phyloP scores from a whole-genome alignment of 2,888 invertebrate species.

The Ischnura elegans region DNA sequence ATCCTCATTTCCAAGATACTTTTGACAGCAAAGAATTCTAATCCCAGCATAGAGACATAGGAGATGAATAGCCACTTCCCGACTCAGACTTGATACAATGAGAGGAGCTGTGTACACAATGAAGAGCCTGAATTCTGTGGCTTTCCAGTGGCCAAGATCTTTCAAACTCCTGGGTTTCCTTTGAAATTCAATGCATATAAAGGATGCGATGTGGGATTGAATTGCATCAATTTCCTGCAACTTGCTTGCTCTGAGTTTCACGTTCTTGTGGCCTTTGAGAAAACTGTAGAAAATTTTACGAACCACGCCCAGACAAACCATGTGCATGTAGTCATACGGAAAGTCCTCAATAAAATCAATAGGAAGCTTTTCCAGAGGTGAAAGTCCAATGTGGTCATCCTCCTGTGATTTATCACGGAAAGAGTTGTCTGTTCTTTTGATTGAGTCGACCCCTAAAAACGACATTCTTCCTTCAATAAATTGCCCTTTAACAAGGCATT shows the following conservation, averaged over 20 bases:
- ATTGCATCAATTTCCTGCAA: neutral
- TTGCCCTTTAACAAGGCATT: neutral
- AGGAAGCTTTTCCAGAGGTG: neutral
- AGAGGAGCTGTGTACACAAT: neutral
- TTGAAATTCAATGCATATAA: neutral
- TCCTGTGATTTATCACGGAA: neutral
- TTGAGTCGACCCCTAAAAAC: neutral
- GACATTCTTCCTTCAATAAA: neutral
- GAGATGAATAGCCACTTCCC: neutral
- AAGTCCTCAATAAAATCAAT: neutral
- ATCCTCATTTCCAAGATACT: neutral
- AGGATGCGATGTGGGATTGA: neutral
- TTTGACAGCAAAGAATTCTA: neutral
- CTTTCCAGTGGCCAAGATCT: neutral
- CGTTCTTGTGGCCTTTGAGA: neutral
- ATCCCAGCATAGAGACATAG: neutral
- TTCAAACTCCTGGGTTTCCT: neutral
- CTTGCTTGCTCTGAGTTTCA: neutral
- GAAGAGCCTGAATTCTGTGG: neutral
- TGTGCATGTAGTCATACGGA: neutral
- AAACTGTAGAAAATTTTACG: neutral
- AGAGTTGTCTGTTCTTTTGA: neutral
- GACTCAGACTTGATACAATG: neutral
- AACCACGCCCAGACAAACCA: neutral
- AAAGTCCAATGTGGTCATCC: neutral